These are phyloP conservation scores for Tragelaphus scriptus DNA, from an alignment of 2,113 vertebrate species.

Conservation along the genomic window DNA sequence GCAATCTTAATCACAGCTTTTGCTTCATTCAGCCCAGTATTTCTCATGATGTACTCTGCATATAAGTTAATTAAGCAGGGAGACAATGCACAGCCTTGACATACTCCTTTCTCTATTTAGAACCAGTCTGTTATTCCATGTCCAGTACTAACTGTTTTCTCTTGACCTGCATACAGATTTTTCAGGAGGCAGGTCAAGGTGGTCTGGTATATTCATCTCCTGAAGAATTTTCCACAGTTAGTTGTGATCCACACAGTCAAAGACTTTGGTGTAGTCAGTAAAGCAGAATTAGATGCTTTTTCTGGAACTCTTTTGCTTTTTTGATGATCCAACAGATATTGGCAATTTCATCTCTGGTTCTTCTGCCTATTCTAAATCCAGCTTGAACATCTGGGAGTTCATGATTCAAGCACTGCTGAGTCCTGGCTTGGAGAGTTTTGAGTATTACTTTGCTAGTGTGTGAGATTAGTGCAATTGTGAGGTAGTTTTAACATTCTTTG, in stretches of 20 bases:
- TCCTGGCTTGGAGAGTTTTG: background rate
- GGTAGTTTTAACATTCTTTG: background rate
- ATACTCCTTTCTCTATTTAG: background rate
- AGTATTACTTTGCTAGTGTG: background rate
- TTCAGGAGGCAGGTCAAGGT: background rate
- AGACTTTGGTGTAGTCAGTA: background rate
- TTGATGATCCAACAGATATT: background rate
- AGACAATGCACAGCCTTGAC: background rate
- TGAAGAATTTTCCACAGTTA: background rate
- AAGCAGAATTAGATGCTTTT: background rate
- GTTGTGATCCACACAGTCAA: background rate
- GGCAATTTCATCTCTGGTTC: background rate
- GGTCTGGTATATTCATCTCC: accelerated
- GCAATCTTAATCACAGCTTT: background rate
- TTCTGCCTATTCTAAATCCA: background rate
- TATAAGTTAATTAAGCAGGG: background rate
- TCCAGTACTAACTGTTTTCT: background rate
- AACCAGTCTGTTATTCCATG: background rate
- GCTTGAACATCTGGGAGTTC: background rate
- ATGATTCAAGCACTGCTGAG: accelerated
- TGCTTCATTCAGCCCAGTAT: background rate
- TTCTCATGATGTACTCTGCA: background rate
- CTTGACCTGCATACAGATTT: background rate
- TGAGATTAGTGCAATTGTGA: background rate
- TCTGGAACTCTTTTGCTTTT: background rate